Percentiles rank a stretch among this genome's conserved stretches.
These are phyloP conservation scores for Denticeps clupeoides DNA, from an alignment of 2,797 vertebrate species.

Conservation along the genomic window DNA sequence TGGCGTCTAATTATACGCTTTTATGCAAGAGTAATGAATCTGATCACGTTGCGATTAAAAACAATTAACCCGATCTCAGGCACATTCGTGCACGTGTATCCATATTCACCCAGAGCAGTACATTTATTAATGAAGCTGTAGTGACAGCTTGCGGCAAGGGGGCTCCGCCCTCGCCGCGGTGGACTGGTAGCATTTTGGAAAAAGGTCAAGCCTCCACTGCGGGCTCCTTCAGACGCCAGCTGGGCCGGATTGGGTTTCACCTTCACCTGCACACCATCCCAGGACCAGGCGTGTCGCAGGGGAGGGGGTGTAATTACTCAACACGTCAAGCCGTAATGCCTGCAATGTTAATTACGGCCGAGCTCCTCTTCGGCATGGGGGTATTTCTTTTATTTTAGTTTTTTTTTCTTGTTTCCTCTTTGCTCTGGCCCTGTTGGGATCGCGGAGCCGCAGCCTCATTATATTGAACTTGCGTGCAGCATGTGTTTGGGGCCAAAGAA, in stretches of 20 bases:
- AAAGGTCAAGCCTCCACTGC: constrained; percentile 35
- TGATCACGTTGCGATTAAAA: no score
- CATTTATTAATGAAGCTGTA: constrained; percentile 6
- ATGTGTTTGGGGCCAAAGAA: constrained; percentile 6
- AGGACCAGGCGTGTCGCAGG: constrained; percentile 57
- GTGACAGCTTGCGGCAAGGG: not conserved
- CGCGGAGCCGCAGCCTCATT: no score
- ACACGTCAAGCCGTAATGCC: constrained; percentile 47
- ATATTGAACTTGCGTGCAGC: constrained; percentile 24
- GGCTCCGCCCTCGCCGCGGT: not conserved
- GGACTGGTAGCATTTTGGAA: constrained; percentile 25
- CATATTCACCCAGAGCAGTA: constrained; percentile 30
- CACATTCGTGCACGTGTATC: not conserved
- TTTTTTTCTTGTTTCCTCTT: no score
- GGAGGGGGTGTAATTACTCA: constrained; percentile 49
- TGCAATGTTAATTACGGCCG: constrained; percentile 48
- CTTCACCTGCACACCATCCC: constrained; percentile 55
- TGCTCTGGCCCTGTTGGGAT: no score
- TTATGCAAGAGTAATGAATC: constrained; percentile 1
- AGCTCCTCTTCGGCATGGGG: constrained; percentile 31
- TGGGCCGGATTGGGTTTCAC: constrained; percentile 56
- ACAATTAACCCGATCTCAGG: no score
- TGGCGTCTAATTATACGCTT: constrained; percentile 3
- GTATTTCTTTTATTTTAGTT: no score
- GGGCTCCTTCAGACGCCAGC: constrained; percentile 44